Base-by-base conservation (phyloP, 53 echinoderm and acorn worm species). In the Crossaster papposus region DNA sequence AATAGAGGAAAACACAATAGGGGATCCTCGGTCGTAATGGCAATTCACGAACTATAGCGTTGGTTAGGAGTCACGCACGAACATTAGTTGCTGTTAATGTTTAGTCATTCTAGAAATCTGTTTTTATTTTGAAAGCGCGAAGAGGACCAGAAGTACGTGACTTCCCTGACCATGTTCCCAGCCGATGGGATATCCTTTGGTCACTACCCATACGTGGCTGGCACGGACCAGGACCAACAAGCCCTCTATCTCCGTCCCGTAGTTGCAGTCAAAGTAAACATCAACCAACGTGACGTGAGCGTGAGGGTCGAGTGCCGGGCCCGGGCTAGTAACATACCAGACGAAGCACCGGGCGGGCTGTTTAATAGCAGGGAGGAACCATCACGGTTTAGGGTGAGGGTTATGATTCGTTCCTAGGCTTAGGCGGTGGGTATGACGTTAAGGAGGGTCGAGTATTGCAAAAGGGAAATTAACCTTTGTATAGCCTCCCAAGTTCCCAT, bases 181-280 rank as follows among this genome's bases (percentile, higher is more conserved):
- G 2, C 2, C 0, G 64, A 77, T 13, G 94, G 94, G 20, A 83
- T 94, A 30, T 84, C 91, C 50, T 94, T 89, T 28, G 94, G 91
- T 17, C 84, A 89, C 70, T 94, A 79, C 74, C 94, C 94, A 5
- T 91, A 91, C 89, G 64, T 72, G 12, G 24, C 63, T 36, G 89
- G 91, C 10, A 91, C 91, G 9, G 28, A 91, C 72, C 26, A 18
- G 44, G 13, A 6, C 0, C 37, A 91, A 15, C 90, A 93, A 33
- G 68, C 51, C 18, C 65, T 4, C 36, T 94, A 78, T 62, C 55
- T 94, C 72, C 79, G 89, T 4, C 94, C 94, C 24, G 78, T 91
- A 2, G 91, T 94, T 2, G 91, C 94, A 71, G 62, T 89, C 20
- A 51, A 94, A 51, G 51, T 86, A 7, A 53, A 37, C 17, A 32